Base-by-base conservation (phyloP, 2,888 invertebrate genomes). In the Phlogophora meticulosa region DNA sequence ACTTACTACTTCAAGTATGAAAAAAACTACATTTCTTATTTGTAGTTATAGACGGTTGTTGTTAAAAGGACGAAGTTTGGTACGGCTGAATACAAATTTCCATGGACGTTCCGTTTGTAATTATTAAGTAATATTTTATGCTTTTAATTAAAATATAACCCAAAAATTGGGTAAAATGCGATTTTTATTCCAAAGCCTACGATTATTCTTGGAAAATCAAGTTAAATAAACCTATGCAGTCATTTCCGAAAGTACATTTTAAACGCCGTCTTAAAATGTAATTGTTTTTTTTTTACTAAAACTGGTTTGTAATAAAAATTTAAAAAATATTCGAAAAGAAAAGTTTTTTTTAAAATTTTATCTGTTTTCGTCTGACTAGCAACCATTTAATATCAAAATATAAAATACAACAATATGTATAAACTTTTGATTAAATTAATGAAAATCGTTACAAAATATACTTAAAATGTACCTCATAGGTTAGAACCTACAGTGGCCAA, bases 71-170 rank as follows among this genome's bases (percentile, higher is more conserved):
- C 82, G 82, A 69, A 65, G 22, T 69, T 58, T 63, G 79, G 77
- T 71, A 73, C 79, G 81, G 81, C 17, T 65, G n/a, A 56, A 68
- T 72, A 59, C 51, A 45, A 15, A 36, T 51, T 69, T 62, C 24
- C n/a, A 40, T 73, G 81, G 81, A 81, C 81, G 81, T 81, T 55
- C 17, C n/a, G n/a, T n/a, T n/a, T n/a, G n/a, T n/a, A n/a, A n/a
- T n/a, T n/a, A n/a, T n/a, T n/a, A n/a, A n/a, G n/a, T n/a, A n/a
- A 28, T 28, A 20, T 7, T 53, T 55, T 24, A 36, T 17, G 51
- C 4, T 49, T 48, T 38, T 59, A 24, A 17, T 20, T 11, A 40
- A 52, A 59, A 38, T 40, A 34, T 22, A n/a, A 34, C 49, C 43
- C 22, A 36, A 1, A 38, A 32, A 45, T 17, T 51, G 32, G 42